These are phyloP conservation scores for Pteruthius melanotis DNA, from an alignment of 2,113 vertebrate genomes.

Conservation along the genomic window DNA sequence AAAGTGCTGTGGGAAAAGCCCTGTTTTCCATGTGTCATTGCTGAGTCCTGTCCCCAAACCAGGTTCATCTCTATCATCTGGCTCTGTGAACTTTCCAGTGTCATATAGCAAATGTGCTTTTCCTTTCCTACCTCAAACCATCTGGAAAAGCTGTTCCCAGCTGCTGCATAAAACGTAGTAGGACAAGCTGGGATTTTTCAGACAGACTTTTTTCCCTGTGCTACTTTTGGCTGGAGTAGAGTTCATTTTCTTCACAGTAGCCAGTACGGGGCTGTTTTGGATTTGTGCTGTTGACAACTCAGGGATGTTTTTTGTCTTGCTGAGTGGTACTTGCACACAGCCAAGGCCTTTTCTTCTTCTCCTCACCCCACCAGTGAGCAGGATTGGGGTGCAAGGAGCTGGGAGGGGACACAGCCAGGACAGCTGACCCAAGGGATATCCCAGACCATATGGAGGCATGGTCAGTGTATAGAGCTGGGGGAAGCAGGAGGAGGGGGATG, in stretches of 20 bases:
- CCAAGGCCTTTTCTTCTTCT: background rate
- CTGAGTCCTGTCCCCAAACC: background rate
- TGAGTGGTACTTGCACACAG: background rate
- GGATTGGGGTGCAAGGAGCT: background rate
- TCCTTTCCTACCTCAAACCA: background rate
- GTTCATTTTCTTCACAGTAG: background rate
- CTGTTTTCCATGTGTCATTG: background rate
- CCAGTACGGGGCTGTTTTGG: background rate
- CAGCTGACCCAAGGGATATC: background rate
- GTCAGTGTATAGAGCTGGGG: background rate
- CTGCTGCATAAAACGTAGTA: background rate
- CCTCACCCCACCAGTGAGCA: background rate
- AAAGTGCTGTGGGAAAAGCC: background rate
- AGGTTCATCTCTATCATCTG: background rate
- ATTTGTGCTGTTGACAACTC: background rate
- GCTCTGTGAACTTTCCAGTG: background rate
- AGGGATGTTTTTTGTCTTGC: background rate
- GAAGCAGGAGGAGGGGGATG: background rate
- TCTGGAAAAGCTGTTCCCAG: background rate
- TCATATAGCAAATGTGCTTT: background rate
- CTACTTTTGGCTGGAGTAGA: background rate
- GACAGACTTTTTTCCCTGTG: background rate
- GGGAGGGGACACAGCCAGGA: background rate
- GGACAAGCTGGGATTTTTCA: background rate
- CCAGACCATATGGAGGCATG: background rate